Base-by-base conservation (phyloP, 64 coral and sea anemone genomes). In the Orbicella faveolata region DNA sequence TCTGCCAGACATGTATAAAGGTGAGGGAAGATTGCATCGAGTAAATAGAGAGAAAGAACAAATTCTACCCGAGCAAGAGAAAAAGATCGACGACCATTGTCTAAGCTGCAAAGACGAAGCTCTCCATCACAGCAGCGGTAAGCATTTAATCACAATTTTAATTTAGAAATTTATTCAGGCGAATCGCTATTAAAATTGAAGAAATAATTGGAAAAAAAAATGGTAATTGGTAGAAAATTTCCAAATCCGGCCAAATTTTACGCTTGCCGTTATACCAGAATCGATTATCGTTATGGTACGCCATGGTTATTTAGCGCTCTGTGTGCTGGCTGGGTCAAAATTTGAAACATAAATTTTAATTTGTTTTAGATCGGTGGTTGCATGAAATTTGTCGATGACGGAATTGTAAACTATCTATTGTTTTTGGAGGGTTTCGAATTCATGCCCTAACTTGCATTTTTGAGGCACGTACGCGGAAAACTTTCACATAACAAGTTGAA, bases 381-480 rank as follows among this genome's bases (percentile, higher is more conserved):
- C 36, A 30, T 72, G 63, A 85, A 85, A 72, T 72, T n/a, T 35
- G n/a, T 14, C 23, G 65, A 30, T 52, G 19, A 72, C 15, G 25
- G 21, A 72, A 70, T 25, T 37, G 20, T 69, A 25, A 23, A 68
- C 3, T 44, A 69, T 48, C 44, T 25, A 52, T 73, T 85, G 62
- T 85, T 72, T 67, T 83, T 10, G 21, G 35, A 67, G 39, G 63
- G 21, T 48, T 35, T 52, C 12, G 15, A 16, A 64, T 70, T 73
- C 82, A 16, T 85, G 82, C 37, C 82, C 37, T 14, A 72, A 67
- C 82, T 15, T 72, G 82, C 23, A 65, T 52, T 85, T 25, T 11
- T 36, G n/a, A 72, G 39, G 65, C 82, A 85, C 82, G 82, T 85
- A 85, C 82, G 25, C 18, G 23, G 33, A 81, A 19, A 81, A 61